Conservation (phyloP, 2,888 invertebrate genomes). For the Catocala nupta region DNA sequence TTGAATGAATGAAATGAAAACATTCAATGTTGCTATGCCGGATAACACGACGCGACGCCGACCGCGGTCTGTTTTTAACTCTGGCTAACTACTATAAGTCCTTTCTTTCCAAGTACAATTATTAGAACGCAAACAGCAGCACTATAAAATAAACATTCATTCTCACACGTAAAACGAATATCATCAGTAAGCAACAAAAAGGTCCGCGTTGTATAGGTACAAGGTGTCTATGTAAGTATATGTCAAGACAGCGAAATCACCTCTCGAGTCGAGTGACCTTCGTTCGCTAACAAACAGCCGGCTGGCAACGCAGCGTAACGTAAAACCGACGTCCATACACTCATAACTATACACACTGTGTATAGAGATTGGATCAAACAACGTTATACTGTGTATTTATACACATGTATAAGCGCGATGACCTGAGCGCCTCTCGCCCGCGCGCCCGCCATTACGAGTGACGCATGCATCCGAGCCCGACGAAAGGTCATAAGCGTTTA, state of each 20-base stretch:
- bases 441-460: slow-evolving; percentile 72
- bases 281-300: slow-evolving; percentile 70
- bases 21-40: slow-evolving; percentile 4
- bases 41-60: slow-evolving; percentile 7
- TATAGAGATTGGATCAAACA: slow-evolving; percentile 68
- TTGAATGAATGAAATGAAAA: no score
- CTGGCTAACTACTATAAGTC: no score
- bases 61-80: background rate
- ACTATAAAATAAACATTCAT: slow-evolving; percentile 22
- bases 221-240: slow-evolving; percentile 29
- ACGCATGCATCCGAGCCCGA: slow-evolving; percentile 66
- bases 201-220: slow-evolving; percentile 12
- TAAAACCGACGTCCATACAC: slow-evolving; percentile 66
- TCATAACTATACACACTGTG: slow-evolving; percentile 49
- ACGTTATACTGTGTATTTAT: slow-evolving; percentile 61
- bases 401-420: slow-evolving; percentile 76
- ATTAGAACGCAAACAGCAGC: background rate
- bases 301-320: slow-evolving; percentile 79
- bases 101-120: no score
- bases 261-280: slow-evolving; percentile 76
- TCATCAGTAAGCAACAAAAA: slow-evolving; percentile 35
- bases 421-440: slow-evolving; percentile 71
- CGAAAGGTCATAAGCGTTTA: slow-evolving; percentile 61
- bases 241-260: slow-evolving; percentile 56
- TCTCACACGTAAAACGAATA: slow-evolving; percentile 37